Evolutionary conservation across 2,113 vertebrate genomes (phyloP), one percentile per base, ranked within the genome.

Genomic region (Tylochromis polylepis): DNA sequence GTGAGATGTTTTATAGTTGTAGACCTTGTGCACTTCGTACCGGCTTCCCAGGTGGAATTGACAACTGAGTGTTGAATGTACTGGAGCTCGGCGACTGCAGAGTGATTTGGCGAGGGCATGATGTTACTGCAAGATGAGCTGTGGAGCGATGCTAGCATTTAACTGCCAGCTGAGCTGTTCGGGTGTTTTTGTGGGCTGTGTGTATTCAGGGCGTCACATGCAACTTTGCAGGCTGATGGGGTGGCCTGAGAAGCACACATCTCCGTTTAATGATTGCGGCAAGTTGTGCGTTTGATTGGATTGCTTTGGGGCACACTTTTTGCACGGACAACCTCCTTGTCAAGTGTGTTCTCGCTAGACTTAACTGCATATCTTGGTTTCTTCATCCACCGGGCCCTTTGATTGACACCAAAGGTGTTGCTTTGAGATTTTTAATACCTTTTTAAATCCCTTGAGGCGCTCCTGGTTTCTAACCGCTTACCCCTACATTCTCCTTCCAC

Each of bases 401-500:
- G 94, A 95, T 95, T 94, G 95, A 93, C 95, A 92, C 93, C 91
- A 91, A 92, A 95, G 92, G 91, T 95, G 95, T 94, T 94, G 84
- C 94, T 94, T 95, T 95, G 86, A 93, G 91, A 87, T 94, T 94
- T 94, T 87, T 93, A 92, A 94, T 94, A 92, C 90, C 86, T 91
- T 86, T 86, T 84, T 70, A 87, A 90, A 85, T 87, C 94, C 91
- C 93, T 84, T 0, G 85, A 87, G 93, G 86, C 84, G 53, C 79
- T 27, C 43, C 53, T 87, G 82, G 49, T 79, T 67, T 81, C n/a
- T 46, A 72, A 41, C 79, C 24, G 16, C 62, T 46, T 58, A 58
- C 78, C 27, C 27, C 80, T 51, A 82, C 86, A 79, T 84, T 75
- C 87, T 86, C 67, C 70, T 85, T 78, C 83, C 6, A 79, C 90